phyloP scores from a whole-genome alignment of 1,140 invertebrate species.

The Conus ventricosus region DNA sequence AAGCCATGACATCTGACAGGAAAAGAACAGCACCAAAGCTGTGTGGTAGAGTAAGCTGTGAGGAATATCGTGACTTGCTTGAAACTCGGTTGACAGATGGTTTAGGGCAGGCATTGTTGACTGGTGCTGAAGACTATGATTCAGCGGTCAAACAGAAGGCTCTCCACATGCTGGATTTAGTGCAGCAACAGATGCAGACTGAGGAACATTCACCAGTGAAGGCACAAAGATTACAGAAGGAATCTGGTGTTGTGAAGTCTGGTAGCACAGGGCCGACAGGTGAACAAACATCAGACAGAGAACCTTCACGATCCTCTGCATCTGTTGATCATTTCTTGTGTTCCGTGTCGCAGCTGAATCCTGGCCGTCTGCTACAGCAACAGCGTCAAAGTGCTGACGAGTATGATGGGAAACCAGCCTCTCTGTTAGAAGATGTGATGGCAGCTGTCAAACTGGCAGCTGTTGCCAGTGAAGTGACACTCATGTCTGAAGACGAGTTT shows the following conservation, averaged over 20 bases:
- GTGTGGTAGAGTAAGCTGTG: not conserved
- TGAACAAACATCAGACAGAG: not conserved
- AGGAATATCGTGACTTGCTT: not conserved
- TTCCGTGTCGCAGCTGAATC: not conserved
- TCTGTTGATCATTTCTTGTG: not conserved
- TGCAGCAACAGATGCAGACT: not conserved
- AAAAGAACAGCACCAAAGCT: not conserved
- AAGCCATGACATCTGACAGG: not conserved
- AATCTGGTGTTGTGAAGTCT: not conserved
- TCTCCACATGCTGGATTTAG: slow-evolving; percentile 13
- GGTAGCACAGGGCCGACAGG: not conserved
- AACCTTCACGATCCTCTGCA: not conserved
- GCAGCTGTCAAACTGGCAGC: slow-evolving; percentile 28
- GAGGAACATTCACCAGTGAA: not conserved
- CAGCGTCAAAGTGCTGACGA: slow-evolving; percentile 31
- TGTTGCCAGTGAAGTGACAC: not conserved
- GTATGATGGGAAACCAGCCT: slow-evolving; percentile 41
- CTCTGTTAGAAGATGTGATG: slow-evolving; percentile 47
- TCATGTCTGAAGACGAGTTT: slow-evolving; percentile 32
- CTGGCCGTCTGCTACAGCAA: not conserved
- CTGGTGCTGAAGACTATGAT: slow-evolving; percentile 36
- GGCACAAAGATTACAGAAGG: not conserved
- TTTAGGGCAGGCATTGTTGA: slow-evolving; percentile 16
- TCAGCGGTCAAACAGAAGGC: slow-evolving; percentile 25
- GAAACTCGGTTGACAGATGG: slow-evolving; percentile 1